Evolutionary conservation across 2,113 vertebrate species (phyloP).

Genomic region (Heterotilapia buettikoferi): DNA sequence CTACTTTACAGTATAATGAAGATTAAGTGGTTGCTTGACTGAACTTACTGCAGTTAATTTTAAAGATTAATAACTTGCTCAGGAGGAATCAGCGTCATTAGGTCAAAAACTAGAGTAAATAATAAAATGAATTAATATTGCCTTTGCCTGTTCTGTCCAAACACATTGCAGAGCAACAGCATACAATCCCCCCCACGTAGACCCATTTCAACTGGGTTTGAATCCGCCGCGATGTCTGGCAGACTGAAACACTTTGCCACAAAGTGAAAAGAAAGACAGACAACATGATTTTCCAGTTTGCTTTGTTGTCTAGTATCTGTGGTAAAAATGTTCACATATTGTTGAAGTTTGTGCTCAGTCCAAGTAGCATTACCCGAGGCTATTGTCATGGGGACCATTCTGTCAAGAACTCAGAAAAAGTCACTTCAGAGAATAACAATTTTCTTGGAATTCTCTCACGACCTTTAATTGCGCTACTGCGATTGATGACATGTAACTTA

Average conservation of each 20-base stretch:
- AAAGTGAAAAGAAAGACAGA: constrained; percentile 25
- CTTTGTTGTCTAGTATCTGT: constrained; percentile 43
- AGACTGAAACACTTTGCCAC: constrained; percentile 64
- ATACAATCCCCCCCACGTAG: background rate
- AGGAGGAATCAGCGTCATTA: background rate
- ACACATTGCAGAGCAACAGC: background rate
- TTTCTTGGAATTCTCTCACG: background rate
- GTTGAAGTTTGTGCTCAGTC: constrained; percentile 51
- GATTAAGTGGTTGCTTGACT: background rate
- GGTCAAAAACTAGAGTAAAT: background rate
- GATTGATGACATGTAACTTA: background rate
- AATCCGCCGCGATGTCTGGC: constrained; percentile 12
- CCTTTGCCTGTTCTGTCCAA: background rate
- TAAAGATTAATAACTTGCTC: background rate
- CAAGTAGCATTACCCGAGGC: constrained; percentile 54
- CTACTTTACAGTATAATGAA: background rate
- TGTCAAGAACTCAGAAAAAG: constrained; percentile 10
- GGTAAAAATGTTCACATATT: constrained; percentile 45
- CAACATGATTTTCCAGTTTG: constrained; percentile 20
- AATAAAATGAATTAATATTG: background rate
- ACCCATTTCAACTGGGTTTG: background rate
- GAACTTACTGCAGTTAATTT: background rate
- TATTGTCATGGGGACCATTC: constrained; percentile 58
- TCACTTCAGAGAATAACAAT: background rate
- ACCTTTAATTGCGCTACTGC: background rate